Evolutionary conservation across 2,113 vertebrate species (phyloP).

Genomic region (Anser cygnoides): DNA sequence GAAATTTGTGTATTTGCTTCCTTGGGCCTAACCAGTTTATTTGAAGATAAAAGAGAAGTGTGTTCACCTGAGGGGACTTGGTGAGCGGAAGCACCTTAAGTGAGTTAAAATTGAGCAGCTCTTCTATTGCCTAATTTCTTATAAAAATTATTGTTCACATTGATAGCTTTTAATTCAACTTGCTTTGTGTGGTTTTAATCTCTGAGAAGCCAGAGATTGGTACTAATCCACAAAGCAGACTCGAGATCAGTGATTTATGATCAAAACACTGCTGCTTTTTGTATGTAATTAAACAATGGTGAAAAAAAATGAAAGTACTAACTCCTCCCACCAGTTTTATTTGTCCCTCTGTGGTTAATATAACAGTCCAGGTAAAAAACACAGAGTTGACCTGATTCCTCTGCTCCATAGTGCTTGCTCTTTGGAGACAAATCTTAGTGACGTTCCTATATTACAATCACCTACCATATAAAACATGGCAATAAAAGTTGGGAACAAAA

Average conservation of each 20-base stretch:
- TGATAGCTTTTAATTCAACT: neutral
- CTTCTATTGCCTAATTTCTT: neutral
- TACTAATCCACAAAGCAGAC: neutral
- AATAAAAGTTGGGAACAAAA: conserved; percentile 70
- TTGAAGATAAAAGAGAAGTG: neutral
- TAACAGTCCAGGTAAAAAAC: neutral
- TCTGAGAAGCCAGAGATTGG: neutral
- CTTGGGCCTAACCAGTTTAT: neutral
- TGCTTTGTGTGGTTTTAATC: neutral
- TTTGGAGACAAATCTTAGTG: conserved; percentile 14
- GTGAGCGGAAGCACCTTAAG: neutral
- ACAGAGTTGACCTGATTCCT: neutral
- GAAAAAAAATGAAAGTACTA: neutral
- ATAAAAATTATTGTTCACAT: neutral
- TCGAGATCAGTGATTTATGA: neutral
- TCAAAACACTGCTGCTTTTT: neutral
- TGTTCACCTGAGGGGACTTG: neutral
- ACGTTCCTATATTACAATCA: neutral
- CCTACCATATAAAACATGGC: conserved; percentile 62
- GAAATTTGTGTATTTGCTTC: neutral
- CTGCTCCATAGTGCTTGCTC: neutral
- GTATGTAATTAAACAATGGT: neutral
- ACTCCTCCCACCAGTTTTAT: neutral
- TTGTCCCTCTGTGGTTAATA: neutral
- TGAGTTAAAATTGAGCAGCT: neutral